Conservation (phyloP, 2,888 invertebrate genomes). For the Cryptops parisi region DNA sequence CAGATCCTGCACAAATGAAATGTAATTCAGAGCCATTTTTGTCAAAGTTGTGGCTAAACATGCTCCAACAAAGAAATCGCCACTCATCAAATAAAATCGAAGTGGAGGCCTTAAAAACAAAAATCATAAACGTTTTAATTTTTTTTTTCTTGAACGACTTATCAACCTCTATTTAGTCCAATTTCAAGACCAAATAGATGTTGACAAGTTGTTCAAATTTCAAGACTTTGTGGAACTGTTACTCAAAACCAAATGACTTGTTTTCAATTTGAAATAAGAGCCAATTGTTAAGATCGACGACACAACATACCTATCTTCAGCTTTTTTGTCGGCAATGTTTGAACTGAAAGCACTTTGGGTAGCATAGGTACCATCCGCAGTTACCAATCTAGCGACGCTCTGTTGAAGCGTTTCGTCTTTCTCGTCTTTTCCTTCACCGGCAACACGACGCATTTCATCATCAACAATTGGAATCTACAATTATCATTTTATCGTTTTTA, state of each 20-base stretch:
- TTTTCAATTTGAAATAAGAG: too few species aligned
- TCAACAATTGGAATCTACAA: slow-evolving; percentile 46
- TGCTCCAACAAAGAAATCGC: slow-evolving; percentile 92
- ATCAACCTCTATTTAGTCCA: too few species aligned
- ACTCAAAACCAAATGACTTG: too few species aligned
- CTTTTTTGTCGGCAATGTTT: slow-evolving; percentile 20
- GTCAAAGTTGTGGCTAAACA: slow-evolving; percentile 78
- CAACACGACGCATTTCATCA: slow-evolving; percentile 47
- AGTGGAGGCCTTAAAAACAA: slow-evolving; percentile 45
- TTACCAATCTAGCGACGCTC: slow-evolving; percentile 56
- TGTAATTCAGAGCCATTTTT: slow-evolving; percentile 68
- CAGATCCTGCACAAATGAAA: slow-evolving; percentile 30
- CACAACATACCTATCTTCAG: slow-evolving; percentile 13
- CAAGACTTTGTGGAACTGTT: too few species aligned
- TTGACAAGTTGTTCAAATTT: too few species aligned
- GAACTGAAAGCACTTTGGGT: slow-evolving; percentile 93
- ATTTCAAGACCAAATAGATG: too few species aligned
- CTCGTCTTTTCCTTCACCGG: slow-evolving; percentile 51
- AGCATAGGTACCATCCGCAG: slow-evolving; percentile 98
- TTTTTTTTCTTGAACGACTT: too few species aligned
- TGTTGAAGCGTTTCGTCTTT: slow-evolving; percentile 30
- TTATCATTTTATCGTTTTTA: too few species aligned
- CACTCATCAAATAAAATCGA: slow-evolving; percentile 75
- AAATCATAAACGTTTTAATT: slow-evolving; percentile 2
- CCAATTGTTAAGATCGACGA: too few species aligned